Evolutionary conservation across 2,113 vertebrate genomes (phyloP).

Genomic region (Thermophis baileyi): DNA sequence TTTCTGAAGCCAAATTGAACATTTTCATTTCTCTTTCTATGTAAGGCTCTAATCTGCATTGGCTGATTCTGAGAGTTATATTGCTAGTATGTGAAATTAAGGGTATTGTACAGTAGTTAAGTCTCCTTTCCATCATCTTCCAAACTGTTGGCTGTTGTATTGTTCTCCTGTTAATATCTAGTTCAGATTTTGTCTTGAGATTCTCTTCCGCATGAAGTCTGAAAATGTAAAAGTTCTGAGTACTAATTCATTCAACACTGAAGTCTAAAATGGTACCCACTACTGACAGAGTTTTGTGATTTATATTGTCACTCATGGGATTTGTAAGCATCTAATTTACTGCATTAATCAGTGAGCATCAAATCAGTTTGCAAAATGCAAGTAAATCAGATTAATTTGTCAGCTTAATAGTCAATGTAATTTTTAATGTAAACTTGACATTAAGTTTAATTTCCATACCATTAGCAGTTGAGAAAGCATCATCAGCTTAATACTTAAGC

Average conservation of each 20-base stretch:
- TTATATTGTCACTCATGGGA: slow-evolving; percentile 40
- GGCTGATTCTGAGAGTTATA: not conserved
- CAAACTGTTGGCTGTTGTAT: not conserved
- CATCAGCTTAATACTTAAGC: not conserved
- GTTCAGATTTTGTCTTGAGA: slow-evolving; percentile 24
- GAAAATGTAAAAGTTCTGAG: slow-evolving; percentile 11
- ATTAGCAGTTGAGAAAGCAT: slow-evolving; percentile 31
- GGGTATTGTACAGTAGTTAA: not conserved
- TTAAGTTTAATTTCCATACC: slow-evolving; percentile 43
- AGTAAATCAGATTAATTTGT: slow-evolving; percentile 62
- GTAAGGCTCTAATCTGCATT: not conserved
- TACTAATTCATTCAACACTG: slow-evolving; percentile 27
- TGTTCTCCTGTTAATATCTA: not conserved
- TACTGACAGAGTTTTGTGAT: slow-evolving; percentile 49
- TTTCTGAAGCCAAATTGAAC: not conserved
- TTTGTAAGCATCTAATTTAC: slow-evolving; percentile 58
- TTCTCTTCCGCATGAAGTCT: slow-evolving; percentile 12
- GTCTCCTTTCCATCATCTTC: not conserved
- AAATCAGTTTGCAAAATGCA: slow-evolving; percentile 52
- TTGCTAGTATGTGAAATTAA: not conserved
- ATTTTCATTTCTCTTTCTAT: not conserved
- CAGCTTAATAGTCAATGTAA: slow-evolving; percentile 58
- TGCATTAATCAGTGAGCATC: slow-evolving; percentile 61
- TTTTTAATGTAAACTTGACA: slow-evolving; percentile 51
- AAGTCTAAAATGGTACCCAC: slow-evolving; percentile 39